Evolutionary conservation across 1,140 invertebrate genomes (phyloP).

Genomic region (Globodera rostochiensis): DNA sequence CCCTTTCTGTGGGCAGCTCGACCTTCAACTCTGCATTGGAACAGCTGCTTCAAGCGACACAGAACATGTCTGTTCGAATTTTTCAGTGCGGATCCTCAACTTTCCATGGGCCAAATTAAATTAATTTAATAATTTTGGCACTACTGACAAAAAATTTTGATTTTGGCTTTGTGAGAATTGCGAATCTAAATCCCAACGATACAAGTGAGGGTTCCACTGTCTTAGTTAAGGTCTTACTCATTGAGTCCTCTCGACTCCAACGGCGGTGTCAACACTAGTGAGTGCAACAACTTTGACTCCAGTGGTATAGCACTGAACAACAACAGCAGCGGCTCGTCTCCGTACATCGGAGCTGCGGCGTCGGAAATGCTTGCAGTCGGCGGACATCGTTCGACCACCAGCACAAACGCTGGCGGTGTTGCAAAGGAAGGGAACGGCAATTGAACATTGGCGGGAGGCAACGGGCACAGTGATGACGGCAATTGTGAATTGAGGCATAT

Average conservation of each 20-base stretch:
- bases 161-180: no score
- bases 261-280: background rate
- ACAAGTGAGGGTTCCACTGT: no score
- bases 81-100: no score
- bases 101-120: no score
- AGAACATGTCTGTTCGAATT: slow-evolving; percentile 11
- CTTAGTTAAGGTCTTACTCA: slow-evolving; percentile 24
- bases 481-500: no score
- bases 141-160: no score
- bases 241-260: slow-evolving; percentile 15
- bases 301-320: slow-evolving; percentile 9
- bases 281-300: background rate
- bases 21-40: slow-evolving; percentile 8
- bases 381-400: slow-evolving; percentile 10
- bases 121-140: no score
- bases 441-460: no score
- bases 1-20: slow-evolving; percentile 25
- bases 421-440: no score
- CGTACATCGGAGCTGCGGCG: slow-evolving; percentile 13
- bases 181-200: no score
- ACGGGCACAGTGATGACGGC: no score
- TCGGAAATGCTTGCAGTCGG: slow-evolving; percentile 29
- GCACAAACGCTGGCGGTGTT: background rate
- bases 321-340: slow-evolving; percentile 12
- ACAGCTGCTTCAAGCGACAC: slow-evolving; percentile 25